phyloP scores from a whole-genome alignment of 2,113 vertebrate genomes.

The Jaculus jaculus region DNA sequence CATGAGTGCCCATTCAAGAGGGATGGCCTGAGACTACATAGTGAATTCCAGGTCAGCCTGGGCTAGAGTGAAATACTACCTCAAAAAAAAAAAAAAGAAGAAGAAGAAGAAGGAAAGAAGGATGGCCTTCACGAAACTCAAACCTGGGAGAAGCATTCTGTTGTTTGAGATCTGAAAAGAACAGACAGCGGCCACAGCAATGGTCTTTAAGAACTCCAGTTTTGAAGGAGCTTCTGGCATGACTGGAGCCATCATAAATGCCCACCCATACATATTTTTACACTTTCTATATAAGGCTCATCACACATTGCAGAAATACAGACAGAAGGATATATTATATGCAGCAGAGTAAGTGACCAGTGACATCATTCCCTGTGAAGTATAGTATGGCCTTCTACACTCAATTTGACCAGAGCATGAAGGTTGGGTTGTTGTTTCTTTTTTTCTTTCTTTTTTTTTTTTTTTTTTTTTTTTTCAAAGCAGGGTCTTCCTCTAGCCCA shows the following conservation, averaged over 20 bases:
- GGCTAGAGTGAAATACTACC: too few relatives aligned
- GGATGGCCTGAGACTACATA: background rate
- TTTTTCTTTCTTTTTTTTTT: too few relatives aligned
- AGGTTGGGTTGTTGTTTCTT: too few relatives aligned
- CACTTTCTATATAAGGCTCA: fast-evolving
- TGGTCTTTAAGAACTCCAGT: background rate
- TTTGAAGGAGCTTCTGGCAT: background rate
- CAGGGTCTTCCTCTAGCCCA: too few relatives aligned
- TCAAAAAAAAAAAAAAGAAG: too few relatives aligned
- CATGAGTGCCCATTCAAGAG: background rate
- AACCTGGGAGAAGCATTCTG: background rate
- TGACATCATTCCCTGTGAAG: background rate
- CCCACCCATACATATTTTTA: background rate
- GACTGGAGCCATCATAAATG: background rate
- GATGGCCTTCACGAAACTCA: background rate
- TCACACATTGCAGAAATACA: background rate
- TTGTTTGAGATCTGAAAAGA: background rate
- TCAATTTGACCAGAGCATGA: background rate
- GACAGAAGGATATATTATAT: fast-evolving
- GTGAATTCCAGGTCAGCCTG: too few relatives aligned
- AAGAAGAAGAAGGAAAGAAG: too few relatives aligned
- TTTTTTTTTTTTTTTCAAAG: too few relatives aligned
- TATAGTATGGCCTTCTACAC: background rate
- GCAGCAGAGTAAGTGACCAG: fast-evolving
- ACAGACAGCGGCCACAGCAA: background rate